These are phyloP conservation scores for Peromyscus californicus DNA, from an alignment of 2,113 vertebrate species.

Conservation along the genomic window DNA sequence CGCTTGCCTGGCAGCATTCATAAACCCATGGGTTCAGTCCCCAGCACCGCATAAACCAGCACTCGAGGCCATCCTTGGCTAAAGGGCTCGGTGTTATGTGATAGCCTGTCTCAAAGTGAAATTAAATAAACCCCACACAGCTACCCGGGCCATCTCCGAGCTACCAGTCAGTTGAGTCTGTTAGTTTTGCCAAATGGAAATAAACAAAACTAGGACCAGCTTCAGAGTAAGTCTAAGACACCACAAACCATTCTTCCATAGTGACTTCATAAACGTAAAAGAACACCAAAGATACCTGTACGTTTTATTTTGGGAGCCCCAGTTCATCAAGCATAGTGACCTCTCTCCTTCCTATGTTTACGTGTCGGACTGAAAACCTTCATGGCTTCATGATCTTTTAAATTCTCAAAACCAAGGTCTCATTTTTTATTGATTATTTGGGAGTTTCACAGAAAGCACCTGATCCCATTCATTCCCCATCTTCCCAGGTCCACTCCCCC, in stretches of 20 bases:
- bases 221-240: neutral
- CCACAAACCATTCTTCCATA: neutral
- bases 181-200: slow-evolving; percentile 25
- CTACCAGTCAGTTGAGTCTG: neutral
- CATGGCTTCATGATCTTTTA: neutral
- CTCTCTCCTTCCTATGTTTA: neutral
- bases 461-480: neutral
- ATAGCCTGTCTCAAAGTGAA: neutral
- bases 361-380: neutral
- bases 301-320: neutral
- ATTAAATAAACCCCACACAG: neutral
- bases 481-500: neutral
- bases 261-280: neutral
- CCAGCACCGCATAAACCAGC: neutral
- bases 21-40: neutral
- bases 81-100: neutral
- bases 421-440: neutral
- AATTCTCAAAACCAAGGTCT: slow-evolving; percentile 42
- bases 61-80: neutral
- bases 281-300: neutral
- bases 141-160: neutral
- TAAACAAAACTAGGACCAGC: neutral
- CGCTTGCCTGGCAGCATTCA: neutral
- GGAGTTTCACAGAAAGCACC: neutral
- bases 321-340: neutral